Evolutionary conservation across 2,797 vertebrate genomes (phyloP).

Genomic region (Chrysocyon brachyurus): DNA sequence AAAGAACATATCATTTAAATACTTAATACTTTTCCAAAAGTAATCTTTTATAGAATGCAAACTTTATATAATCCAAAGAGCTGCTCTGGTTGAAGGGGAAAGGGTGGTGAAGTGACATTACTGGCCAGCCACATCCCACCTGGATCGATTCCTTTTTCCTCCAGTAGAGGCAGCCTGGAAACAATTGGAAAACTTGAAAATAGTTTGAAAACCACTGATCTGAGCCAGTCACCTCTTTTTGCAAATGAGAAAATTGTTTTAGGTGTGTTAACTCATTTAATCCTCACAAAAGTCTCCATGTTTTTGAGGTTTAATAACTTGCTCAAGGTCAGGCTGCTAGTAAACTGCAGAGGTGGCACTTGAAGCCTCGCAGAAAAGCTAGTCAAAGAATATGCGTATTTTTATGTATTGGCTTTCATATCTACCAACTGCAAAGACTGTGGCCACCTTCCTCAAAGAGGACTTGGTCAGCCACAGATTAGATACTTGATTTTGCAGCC

Average conservation of each 20-base stretch:
- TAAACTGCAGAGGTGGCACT: neutral
- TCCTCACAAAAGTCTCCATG: neutral
- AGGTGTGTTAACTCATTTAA: neutral
- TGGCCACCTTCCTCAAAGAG: neutral
- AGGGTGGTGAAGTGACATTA: neutral
- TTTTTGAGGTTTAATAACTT: constrained; percentile 19
- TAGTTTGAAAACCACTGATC: neutral
- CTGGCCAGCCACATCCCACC: neutral
- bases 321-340: neutral
- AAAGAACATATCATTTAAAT: neutral
- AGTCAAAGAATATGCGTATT: neutral
- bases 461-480: neutral
- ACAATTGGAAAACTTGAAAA: neutral
- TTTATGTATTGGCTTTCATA: neutral
- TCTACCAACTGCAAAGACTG: neutral
- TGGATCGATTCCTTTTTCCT: neutral
- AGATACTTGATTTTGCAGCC: constrained; percentile 4
- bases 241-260: constrained; percentile 40
- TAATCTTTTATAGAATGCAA: constrained; percentile 25
- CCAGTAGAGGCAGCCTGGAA: neutral
- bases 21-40: neutral
- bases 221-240: neutral
- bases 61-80: neutral
- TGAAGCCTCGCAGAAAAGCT: neutral
- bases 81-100: neutral